These are phyloP conservation scores for Bungarus multicinctus DNA, from an alignment of 2,113 vertebrate genomes.

Conservation along the genomic window DNA sequence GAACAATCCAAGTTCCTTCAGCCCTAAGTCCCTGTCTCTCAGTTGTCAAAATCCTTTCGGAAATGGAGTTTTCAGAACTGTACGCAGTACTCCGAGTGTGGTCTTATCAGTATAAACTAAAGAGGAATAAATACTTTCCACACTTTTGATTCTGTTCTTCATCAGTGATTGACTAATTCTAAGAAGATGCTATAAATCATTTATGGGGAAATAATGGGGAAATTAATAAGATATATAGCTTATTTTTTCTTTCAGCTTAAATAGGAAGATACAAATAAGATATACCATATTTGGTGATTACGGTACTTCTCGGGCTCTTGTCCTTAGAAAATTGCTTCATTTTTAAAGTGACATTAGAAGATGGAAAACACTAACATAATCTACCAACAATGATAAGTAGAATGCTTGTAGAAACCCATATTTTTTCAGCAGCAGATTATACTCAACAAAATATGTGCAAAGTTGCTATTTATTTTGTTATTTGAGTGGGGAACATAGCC, in stretches of 20 bases:
- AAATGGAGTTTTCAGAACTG: not conserved
- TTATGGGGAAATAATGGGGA: not conserved
- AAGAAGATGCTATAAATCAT: not conserved
- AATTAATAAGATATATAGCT: not conserved
- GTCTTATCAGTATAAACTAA: not conserved
- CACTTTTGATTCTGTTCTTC: not conserved
- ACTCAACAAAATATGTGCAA: not conserved
- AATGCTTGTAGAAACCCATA: not conserved
- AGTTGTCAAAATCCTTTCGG: not conserved
- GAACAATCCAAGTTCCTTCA: not conserved
- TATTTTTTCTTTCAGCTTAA: not conserved
- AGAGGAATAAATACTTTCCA: not conserved
- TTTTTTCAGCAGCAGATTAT: not conserved
- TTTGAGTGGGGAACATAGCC: not conserved
- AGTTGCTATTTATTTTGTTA: not conserved
- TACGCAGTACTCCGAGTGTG: not conserved
- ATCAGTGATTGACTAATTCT: not conserved
- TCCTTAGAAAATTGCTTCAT: not conserved
- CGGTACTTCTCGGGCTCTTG: not conserved
- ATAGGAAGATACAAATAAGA: not conserved
- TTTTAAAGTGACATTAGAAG: not conserved
- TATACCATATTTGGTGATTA: not conserved
- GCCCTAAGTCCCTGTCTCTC: not conserved
- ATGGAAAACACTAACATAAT: not conserved
- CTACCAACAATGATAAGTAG: not conserved